phyloP scores from a whole-genome alignment of 2,113 vertebrate genomes.

The Anser cygnoides region DNA sequence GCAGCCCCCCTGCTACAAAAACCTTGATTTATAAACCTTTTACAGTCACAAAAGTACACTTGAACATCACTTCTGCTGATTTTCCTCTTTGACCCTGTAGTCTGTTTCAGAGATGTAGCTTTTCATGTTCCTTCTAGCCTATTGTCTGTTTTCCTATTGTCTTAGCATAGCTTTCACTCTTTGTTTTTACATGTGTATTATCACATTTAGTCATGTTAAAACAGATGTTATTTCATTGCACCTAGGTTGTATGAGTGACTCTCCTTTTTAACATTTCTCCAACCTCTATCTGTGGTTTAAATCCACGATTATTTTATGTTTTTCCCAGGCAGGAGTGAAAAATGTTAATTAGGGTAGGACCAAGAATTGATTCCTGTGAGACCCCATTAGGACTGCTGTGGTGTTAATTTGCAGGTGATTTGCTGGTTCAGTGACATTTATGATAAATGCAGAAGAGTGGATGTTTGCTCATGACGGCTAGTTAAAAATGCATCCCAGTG shows the following conservation, averaged over 20 bases:
- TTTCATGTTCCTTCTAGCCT: not conserved
- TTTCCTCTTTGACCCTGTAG: not conserved
- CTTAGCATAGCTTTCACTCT: not conserved
- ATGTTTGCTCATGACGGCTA: constrained; percentile 10
- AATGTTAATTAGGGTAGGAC: not conserved
- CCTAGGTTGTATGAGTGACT: not conserved
- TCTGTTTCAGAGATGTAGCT: not conserved
- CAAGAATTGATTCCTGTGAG: not conserved
- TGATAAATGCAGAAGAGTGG: not conserved
- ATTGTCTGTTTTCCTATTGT: not conserved
- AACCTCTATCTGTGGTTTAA: not conserved
- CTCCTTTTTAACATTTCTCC: not conserved
- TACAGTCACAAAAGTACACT: not conserved
- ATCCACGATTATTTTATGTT: not conserved
- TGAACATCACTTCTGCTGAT: not conserved
- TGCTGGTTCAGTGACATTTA: constrained; percentile 30
- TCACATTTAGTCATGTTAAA: not conserved
- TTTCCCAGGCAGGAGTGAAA: not conserved
- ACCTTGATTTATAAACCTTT: not conserved
- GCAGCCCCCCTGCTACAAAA: not conserved
- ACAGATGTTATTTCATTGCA: not conserved
- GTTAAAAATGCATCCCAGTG: constrained; percentile 25
- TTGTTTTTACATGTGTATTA: not conserved
- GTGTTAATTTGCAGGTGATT: constrained; percentile 30
- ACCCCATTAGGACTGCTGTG: not conserved